phyloP scores from a whole-genome alignment of 2,888 invertebrate species.

The Nipponacmea schrenckii region DNA sequence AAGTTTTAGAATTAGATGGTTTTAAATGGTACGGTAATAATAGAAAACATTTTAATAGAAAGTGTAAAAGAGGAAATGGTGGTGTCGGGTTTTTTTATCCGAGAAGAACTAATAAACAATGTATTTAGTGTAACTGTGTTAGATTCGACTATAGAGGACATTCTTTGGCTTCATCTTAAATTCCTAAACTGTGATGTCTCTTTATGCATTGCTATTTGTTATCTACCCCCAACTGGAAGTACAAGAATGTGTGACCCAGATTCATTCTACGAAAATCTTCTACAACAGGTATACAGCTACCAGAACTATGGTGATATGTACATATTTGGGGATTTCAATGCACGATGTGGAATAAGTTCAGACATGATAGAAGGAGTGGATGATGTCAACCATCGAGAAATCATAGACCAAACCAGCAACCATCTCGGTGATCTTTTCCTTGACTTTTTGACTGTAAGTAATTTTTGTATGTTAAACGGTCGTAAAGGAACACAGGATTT shows the following conservation, averaged over 20 bases:
- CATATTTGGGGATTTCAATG: too few species aligned
- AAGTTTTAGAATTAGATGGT: constrained; percentile 13
- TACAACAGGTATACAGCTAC: too few species aligned
- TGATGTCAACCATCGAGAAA: too few species aligned
- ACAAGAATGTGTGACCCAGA: neutral
- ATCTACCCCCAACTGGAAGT: constrained; percentile 7
- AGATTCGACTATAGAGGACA: neutral
- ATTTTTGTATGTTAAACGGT: too few species aligned
- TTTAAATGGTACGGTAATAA: constrained; percentile 9
- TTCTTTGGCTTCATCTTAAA: neutral
- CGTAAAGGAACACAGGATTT: too few species aligned
- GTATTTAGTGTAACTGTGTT: neutral
- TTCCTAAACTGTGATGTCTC: neutral
- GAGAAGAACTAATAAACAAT: neutral
- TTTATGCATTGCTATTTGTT: constrained; percentile 6
- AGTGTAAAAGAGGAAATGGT: constrained; percentile 3
- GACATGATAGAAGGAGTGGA: too few species aligned
- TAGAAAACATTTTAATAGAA: neutral
- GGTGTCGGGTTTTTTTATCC: constrained; percentile 5
- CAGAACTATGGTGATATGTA: too few species aligned
- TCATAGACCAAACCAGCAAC: too few species aligned
- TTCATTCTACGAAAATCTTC: neutral
- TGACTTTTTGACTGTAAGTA: too few species aligned
- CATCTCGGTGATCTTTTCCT: too few species aligned
- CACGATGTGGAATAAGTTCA: too few species aligned